A percentile compares a stretch with the other conserved stretches of the same genome.
Evolutionary conservation across 2,113 vertebrate genomes (phyloP).

Genomic region (Cairina moschata): DNA sequence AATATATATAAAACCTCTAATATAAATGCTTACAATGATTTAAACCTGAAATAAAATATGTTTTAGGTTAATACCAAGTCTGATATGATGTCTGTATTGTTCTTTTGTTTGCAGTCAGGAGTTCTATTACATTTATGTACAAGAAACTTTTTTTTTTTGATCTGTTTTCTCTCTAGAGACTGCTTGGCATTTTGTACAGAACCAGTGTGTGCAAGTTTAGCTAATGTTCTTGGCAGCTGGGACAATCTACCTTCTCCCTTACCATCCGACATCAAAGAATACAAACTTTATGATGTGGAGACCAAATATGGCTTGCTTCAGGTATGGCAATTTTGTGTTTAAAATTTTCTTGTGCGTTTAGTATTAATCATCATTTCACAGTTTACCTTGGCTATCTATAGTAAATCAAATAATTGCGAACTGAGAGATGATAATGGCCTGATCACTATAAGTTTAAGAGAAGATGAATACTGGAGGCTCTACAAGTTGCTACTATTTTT

Average conservation of each 20-base stretch:
- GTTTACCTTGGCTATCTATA: neutral
- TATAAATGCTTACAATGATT: neutral
- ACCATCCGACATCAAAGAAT: slow-evolving; percentile 93
- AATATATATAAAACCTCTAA: neutral
- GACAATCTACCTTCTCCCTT: slow-evolving; percentile 93
- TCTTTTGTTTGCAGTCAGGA: slow-evolving; percentile 5
- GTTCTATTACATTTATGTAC: neutral
- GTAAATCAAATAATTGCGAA: neutral
- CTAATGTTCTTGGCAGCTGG: slow-evolving; percentile 95
- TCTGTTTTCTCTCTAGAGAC: slow-evolving; percentile 81
- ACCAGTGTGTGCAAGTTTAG: slow-evolving; percentile 95
- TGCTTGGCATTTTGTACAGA: slow-evolving; percentile 98
- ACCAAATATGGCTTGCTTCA: slow-evolving; percentile 96
- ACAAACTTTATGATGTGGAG: slow-evolving; percentile 97
- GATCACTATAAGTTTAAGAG: neutral
- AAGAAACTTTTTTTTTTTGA: neutral
- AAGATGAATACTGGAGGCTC: neutral
- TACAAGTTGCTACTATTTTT: neutral
- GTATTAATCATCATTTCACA: neutral
- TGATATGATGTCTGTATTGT: neutral
- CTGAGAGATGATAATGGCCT: neutral
- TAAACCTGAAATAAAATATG: neutral
- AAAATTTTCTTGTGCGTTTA: neutral
- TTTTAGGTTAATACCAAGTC: neutral
- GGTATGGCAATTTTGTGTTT: slow-evolving; percentile 76